Percentiles rank a stretch among this genome's conserved stretches.
These are phyloP conservation scores for Sebastes minor DNA, from an alignment of 2,797 vertebrate species.

Conservation along the genomic window DNA sequence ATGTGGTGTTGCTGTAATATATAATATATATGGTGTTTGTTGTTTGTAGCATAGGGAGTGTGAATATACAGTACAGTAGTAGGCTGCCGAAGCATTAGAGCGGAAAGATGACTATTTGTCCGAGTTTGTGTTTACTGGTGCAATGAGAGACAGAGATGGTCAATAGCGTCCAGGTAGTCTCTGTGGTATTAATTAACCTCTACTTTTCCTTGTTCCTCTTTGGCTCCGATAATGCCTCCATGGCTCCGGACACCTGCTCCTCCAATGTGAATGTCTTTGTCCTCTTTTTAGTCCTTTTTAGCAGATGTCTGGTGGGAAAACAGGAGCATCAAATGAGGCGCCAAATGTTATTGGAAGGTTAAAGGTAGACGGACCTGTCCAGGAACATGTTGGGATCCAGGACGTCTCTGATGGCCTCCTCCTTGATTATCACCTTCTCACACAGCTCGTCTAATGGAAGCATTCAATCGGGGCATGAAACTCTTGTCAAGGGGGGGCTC, in stretches of 20 bases:
- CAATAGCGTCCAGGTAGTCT: neutral
- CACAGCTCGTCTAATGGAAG: neutral
- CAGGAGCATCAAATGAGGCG: neutral
- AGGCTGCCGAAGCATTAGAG: neutral
- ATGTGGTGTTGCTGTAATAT: neutral
- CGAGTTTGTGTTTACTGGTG: neutral
- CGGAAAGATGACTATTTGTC: neutral
- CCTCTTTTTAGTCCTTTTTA: neutral
- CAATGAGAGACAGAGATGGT: neutral
- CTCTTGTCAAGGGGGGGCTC: neutral
- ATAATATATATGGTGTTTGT: neutral
- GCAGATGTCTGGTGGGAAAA: neutral
- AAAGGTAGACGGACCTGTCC: neutral
- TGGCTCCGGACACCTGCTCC: neutral
- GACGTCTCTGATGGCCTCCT: neutral
- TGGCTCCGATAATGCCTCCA: neutral
- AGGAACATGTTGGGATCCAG: neutral
- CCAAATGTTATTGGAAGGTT: neutral
- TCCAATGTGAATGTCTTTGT: neutral
- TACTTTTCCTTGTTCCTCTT: neutral
- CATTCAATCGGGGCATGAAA: neutral
- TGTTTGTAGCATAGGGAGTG: neutral
- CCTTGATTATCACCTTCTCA: neutral
- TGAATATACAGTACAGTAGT: neutral
- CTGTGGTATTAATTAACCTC: neutral